Conservation (phyloP, 2,888 invertebrate species). For the Xylota segnis region DNA sequence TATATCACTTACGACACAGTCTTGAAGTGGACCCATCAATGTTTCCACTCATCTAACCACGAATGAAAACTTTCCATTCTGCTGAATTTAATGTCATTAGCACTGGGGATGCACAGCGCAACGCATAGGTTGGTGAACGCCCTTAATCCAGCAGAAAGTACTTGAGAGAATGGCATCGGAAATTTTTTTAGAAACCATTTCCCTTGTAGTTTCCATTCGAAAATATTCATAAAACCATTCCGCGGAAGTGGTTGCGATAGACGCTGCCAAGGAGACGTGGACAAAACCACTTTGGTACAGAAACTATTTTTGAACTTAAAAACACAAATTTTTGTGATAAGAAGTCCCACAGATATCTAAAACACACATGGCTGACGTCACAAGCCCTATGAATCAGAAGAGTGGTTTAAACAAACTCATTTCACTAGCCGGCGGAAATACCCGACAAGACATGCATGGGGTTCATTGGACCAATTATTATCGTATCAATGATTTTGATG, state of each 20-base stretch:
- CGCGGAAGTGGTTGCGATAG: background rate
- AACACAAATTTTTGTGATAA: no score
- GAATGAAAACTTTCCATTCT: constrained; percentile 7
- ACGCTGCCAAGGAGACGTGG: background rate
- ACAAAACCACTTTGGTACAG: no score
- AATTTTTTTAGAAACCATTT: background rate
- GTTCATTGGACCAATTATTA: constrained; percentile 11
- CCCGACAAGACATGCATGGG: background rate
- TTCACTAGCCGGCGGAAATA: background rate
- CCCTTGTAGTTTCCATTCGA: background rate
- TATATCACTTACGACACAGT: no score
- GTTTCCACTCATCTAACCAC: constrained; percentile 11
- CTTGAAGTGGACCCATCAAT: background rate
- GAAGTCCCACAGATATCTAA: no score
- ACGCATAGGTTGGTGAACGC: background rate
- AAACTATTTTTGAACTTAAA: no score
- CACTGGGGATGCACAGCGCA: constrained; percentile 1
- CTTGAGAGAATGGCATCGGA: background rate
- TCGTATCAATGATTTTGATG: background rate
- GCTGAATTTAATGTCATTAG: background rate
- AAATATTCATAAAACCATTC: background rate
- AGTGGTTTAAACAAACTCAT: background rate
- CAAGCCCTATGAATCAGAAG: background rate
- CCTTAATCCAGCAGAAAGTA: background rate
- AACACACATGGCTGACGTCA: background rate